Evolutionary conservation across 2,888 invertebrate genomes (phyloP), one percentile per base, ranked within the genome.

Genomic region (Leptogaster cylindrica): DNA sequence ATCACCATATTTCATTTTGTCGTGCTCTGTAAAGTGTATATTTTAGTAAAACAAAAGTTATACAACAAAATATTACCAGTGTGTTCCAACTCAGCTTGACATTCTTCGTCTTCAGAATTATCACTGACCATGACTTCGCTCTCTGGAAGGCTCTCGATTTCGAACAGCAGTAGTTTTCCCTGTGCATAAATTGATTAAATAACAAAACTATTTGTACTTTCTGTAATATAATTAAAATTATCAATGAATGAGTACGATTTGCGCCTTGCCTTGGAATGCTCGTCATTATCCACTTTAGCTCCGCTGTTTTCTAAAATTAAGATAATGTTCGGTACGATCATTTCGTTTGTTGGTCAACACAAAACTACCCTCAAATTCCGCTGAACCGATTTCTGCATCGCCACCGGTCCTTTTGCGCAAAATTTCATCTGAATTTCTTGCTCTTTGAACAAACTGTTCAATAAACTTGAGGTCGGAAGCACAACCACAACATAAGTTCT

Each of bases 401-500:
- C n/a, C n/a, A n/a, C n/a, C n/a, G n/a, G n/a, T n/a, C n/a, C n/a
- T n/a, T n/a, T n/a, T n/a, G n/a, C n/a, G n/a, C 0, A 73, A 66
- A 48, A 67, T 71, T 18, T 61, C 64, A 25, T 74, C 70, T 7
- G 74, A 72, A 2, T 68, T 69, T 20, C 72, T 72, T 2, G 73
- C 74, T 33, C 67, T 68, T 68, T 75, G 68, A 8, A 75, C 61
- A 31, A 73, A 73, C n/a, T 64, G 66, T 10, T 16, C 41, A 44
- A 52, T 69, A 0, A 66, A 58, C 16, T 68, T 68, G 1, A 73
- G 36, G 18, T 74, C 70, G 31, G 71, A 63, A 12, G 61, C 63
- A 64, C 76, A 76, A 2, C 18, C 14, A 0, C 46, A 41, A 51
- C 76, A 76, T 10, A 76, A 50, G 25, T 66, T 65, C 51, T 72